Conservation (phyloP, 1,140 invertebrate genomes). For the Ectropis grisescens region DNA sequence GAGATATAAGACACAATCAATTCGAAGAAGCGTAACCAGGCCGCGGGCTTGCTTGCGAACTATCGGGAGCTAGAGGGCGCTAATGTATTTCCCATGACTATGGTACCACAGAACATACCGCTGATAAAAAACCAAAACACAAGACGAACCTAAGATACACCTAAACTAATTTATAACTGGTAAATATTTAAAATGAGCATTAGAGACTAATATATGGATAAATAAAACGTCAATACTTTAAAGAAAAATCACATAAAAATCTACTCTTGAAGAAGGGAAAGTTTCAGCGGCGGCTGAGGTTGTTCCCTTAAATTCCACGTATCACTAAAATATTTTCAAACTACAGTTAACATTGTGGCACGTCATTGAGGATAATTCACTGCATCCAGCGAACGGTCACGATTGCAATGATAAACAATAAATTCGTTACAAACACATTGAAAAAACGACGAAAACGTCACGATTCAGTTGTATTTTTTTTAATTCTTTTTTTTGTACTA, state of each 20-base stretch:
- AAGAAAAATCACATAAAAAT: constrained; percentile 48
- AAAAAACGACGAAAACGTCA: constrained; percentile 27
- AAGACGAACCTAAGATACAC: constrained; percentile 49
- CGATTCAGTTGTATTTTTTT: too few relatives aligned
- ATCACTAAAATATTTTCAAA: constrained; percentile 50
- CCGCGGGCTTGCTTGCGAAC: too few relatives aligned
- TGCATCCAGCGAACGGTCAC: constrained; percentile 27
- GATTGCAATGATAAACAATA: constrained; percentile 21
- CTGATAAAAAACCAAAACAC: constrained; percentile 37
- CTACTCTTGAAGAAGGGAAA: constrained; percentile 17
- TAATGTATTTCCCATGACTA: constrained; percentile 30
- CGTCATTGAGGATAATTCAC: constrained; percentile 42
- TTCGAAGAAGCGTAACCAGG: too few relatives aligned
- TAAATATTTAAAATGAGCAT: constrained; percentile 66
- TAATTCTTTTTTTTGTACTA: constrained; percentile 62
- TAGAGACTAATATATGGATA: constrained; percentile 49
- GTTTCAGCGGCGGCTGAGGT: constrained; percentile 26
- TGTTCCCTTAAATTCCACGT: constrained; percentile 33
- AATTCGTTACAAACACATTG: constrained; percentile 35
- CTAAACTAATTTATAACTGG: constrained; percentile 57
- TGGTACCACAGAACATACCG: constrained; percentile 42
- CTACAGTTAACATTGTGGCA: constrained; percentile 65
- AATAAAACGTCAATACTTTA: constrained; percentile 54
- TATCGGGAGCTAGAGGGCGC: too few relatives aligned
- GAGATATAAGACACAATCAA: too few relatives aligned